These are phyloP conservation scores for Otolemur garnettii DNA, from an alignment of 2,113 vertebrate species.

Conservation along the genomic window DNA sequence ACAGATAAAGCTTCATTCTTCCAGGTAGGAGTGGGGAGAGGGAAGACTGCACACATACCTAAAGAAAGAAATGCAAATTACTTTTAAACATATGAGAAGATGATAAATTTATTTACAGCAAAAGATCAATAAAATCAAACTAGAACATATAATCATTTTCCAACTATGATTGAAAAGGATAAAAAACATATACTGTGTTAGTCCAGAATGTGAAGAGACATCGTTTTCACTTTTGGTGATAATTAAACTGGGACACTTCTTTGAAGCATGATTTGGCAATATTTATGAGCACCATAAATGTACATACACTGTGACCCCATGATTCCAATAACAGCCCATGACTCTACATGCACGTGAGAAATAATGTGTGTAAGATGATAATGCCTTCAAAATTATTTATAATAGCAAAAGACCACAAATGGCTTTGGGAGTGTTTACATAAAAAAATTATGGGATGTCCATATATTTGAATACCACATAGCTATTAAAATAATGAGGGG, in stretches of 20 bases:
- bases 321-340: conserved; percentile 13
- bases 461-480: conserved; percentile 45
- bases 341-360: background rate
- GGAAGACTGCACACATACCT: background rate
- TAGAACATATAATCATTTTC: conserved; percentile 42
- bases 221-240: background rate
- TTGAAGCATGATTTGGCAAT: conserved; percentile 37
- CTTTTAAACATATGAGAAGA: conserved; percentile 37
- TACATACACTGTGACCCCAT: conserved; percentile 14
- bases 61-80: background rate
- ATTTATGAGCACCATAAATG: conserved; percentile 35
- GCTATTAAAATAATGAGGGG: conserved; percentile 64
- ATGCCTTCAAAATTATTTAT: conserved; percentile 54
- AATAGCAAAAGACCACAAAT: conserved; percentile 10
- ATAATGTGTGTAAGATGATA: background rate
- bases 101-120: background rate
- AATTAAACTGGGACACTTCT: conserved; percentile 39
- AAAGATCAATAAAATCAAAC: conserved; percentile 48
- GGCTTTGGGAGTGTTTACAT: background rate
- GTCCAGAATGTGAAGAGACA: conserved; percentile 1
- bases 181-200: conserved; percentile 10
- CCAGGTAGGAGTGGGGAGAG: too few relatives aligned
- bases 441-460: conserved; percentile 50
- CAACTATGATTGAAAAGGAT: conserved; percentile 28
- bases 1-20: too few relatives aligned